These are phyloP conservation scores for Clepsis dumicolana DNA, from an alignment of 2,888 invertebrate genomes.

Conservation along the genomic window DNA sequence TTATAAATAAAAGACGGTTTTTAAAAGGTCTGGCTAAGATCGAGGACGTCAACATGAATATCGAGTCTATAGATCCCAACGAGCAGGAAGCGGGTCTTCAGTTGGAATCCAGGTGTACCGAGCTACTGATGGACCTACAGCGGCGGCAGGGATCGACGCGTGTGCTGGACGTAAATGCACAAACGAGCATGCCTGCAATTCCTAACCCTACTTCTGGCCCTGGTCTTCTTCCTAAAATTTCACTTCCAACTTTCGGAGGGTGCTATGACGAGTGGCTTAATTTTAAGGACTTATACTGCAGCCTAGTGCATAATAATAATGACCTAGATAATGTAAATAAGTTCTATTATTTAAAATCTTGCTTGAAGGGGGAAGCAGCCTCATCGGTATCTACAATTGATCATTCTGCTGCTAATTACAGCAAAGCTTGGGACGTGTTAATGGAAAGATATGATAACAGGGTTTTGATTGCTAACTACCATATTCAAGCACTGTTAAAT, in stretches of 20 bases:
- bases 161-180: no score
- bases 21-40: no score
- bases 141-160: no score
- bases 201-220: neutral
- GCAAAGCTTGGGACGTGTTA: neutral
- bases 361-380: conserved; percentile 8
- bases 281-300: neutral
- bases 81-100: no score
- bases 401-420: neutral
- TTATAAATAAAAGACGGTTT: no score
- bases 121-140: no score
- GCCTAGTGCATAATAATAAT: neutral
- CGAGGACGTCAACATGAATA: no score
- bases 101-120: no score
- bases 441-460: conserved; percentile 3
- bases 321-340: neutral
- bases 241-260: neutral
- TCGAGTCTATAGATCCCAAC: no score
- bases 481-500: no score
- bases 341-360: conserved; percentile 8
- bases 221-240: neutral
- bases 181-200: no score
- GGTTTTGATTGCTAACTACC: conserved; percentile 11
- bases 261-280: conserved; percentile 11
- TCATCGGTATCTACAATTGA: neutral